phyloP scores from a whole-genome alignment of 2,888 invertebrate species.

The Morinoia aosen region DNA sequence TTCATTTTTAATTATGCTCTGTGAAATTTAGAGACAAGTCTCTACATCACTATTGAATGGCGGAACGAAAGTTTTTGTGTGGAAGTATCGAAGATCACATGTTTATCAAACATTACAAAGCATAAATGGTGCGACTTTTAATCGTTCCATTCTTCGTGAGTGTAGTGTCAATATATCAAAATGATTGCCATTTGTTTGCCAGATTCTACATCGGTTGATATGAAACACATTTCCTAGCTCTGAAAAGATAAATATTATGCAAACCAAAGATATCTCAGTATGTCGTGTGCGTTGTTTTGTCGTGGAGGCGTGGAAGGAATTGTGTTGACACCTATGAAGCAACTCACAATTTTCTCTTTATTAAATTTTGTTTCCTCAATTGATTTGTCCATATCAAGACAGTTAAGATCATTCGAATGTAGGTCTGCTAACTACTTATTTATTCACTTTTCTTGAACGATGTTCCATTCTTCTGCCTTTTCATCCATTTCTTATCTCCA shows the following conservation, averaged over 20 bases:
- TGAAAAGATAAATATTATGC: neutral
- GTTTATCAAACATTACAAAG: neutral
- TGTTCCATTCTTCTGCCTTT: neutral
- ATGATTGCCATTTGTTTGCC: neutral
- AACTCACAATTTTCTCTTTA: neutral
- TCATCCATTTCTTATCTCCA: neutral
- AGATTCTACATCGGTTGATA: neutral
- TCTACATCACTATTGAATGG: neutral
- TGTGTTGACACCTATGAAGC: neutral
- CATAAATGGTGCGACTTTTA: neutral
- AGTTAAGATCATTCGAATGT: neutral
- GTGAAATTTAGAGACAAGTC: neutral
- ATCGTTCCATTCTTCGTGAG: neutral
- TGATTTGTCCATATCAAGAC: neutral
- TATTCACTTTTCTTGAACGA: neutral
- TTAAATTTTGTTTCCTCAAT: neutral
- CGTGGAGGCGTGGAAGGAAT: neutral
- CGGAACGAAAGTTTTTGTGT: neutral
- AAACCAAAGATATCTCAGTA: constrained; percentile 45
- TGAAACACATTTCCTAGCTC: constrained; percentile 8
- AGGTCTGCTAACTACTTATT: neutral
- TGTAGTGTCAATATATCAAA: neutral
- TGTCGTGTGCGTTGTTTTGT: neutral
- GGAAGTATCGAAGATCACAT: neutral
- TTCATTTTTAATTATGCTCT: neutral